phyloP scores from a whole-genome alignment of 1,140 invertebrate species.

The Eriocheir sinensis region DNA sequence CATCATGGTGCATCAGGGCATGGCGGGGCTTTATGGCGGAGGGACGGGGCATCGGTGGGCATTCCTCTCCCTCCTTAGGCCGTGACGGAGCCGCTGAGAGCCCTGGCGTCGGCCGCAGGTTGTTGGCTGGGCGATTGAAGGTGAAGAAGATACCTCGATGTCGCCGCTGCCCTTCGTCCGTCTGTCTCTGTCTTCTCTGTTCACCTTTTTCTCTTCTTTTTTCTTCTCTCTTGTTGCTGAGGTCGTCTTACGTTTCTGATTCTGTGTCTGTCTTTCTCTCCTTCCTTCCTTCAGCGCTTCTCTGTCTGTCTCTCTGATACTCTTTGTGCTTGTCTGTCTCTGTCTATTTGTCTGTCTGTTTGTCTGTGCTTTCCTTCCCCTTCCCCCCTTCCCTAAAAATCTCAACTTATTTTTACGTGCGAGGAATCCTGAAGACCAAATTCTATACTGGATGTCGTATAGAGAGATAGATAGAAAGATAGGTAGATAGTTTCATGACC shows the following conservation, averaged over 20 bases:
- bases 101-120: neutral
- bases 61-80: neutral
- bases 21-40: neutral
- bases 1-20: slow-evolving; percentile 20
- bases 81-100: neutral
- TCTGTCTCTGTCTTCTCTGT: neutral
- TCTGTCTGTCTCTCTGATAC: too few relatives aligned
- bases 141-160: neutral
- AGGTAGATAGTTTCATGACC: too few relatives aligned
- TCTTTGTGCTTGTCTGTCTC: neutral
- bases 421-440: too few relatives aligned
- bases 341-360: neutral
- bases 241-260: too few relatives aligned
- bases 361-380: neutral
- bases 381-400: neutral
- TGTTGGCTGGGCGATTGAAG: too few relatives aligned
- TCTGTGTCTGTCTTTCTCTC: too few relatives aligned
- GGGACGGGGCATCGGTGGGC: slow-evolving; percentile 2
- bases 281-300: too few relatives aligned
- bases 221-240: too few relatives aligned
- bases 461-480: too few relatives aligned
- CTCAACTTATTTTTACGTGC: too few relatives aligned
- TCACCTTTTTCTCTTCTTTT: neutral
- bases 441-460: too few relatives aligned
- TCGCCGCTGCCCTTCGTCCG: neutral